phyloP scores from a whole-genome alignment of 2,888 invertebrate genomes.

The Nowickia ferox region DNA sequence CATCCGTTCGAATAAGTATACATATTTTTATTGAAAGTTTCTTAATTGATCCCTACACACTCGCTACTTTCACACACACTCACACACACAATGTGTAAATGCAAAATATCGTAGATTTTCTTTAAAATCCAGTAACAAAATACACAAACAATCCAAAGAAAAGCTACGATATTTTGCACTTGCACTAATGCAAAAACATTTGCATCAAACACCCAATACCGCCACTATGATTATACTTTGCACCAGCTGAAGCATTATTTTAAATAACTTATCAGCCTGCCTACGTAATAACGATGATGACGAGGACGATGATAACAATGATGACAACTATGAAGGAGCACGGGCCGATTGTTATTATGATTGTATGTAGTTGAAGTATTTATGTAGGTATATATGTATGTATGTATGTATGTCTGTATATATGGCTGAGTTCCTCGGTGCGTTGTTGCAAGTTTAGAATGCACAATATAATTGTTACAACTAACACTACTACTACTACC shows the following conservation, averaged over 20 bases:
- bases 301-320: conserved; percentile 47
- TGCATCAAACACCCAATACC: too few relatives aligned
- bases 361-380: conserved; percentile 18
- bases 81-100: too few relatives aligned
- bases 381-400: neutral
- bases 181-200: too few relatives aligned
- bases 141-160: too few relatives aligned
- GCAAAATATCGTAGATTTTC: too few relatives aligned
- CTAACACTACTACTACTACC: conserved; percentile 12
- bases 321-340: conserved; percentile 59
- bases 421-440: conserved; percentile 6
- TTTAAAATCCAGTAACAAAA: too few relatives aligned
- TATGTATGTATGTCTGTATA: neutral
- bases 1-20: too few relatives aligned
- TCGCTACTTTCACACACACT: too few relatives aligned
- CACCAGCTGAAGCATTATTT: neutral
- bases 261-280: neutral
- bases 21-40: too few relatives aligned
- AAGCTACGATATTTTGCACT: too few relatives aligned
- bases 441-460: conserved; percentile 44
- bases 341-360: conserved; percentile 47
- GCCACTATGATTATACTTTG: too few relatives aligned
- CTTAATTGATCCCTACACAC: too few relatives aligned
- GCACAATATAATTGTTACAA: conserved; percentile 48
- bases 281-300: conserved; percentile 27